A percentile compares a stretch with the other conserved stretches of the same genome.
These are phyloP conservation scores for Piezodorus guildinii DNA, from an alignment of 1,140 invertebrate genomes.

Conservation along the genomic window DNA sequence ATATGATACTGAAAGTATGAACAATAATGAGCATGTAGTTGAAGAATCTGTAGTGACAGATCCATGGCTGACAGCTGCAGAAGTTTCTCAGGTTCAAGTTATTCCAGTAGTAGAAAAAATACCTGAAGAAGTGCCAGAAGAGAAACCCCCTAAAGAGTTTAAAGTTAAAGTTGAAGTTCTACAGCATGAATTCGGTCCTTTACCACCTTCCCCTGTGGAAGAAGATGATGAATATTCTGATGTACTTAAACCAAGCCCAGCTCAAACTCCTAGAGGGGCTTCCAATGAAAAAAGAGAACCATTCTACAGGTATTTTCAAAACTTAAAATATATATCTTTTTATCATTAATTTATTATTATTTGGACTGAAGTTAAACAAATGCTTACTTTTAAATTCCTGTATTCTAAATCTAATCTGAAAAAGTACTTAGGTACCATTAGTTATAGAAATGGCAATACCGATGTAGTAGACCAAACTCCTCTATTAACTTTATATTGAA, in stretches of 20 bases:
- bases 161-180: slow-evolving; percentile 32
- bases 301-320: slow-evolving; percentile 26
- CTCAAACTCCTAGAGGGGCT: slow-evolving; percentile 26
- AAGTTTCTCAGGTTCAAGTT: slow-evolving; percentile 27
- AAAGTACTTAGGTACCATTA: no score
- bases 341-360: no score
- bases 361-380: no score
- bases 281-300: slow-evolving; percentile 36
- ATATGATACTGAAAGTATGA: slow-evolving; percentile 24
- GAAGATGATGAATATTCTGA: slow-evolving; percentile 63
- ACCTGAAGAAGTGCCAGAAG: slow-evolving; percentile 7
- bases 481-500: no score
- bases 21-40: slow-evolving; percentile 19
- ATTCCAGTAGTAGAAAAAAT: slow-evolving; percentile 24
- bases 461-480: no score
- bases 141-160: slow-evolving; percentile 29
- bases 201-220: slow-evolving; percentile 63
- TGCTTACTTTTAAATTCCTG: no score
- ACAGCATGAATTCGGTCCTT: slow-evolving; percentile 56
- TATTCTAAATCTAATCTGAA: no score
- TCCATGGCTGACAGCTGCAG: slow-evolving; percentile 27
- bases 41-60: slow-evolving; percentile 23
- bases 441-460: no score
- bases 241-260: slow-evolving; percentile 41
- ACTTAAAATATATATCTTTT: no score